Base-by-base conservation (phyloP, 2,888 invertebrate genomes). In the Strigamia maritima region DNA sequence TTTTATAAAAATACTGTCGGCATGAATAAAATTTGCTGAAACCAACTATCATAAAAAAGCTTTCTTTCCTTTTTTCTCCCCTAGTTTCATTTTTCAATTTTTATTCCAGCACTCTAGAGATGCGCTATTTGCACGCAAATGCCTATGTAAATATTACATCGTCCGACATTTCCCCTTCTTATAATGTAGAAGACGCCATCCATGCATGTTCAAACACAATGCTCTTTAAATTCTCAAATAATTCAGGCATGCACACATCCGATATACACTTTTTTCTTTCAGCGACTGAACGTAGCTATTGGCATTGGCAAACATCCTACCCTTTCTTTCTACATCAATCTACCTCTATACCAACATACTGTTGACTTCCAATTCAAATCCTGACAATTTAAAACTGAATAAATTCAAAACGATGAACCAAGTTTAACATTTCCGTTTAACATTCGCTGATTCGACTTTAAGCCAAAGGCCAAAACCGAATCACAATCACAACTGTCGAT, bases 201-300 rank as follows among this genome's bases (percentile, higher is more conserved):
- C 26, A 70, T 70, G 70, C 70, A 70, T 70, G 70, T 70, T 70
- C 70, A 70, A 70, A 70, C 70, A 70, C 70, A 70, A 70, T 70
- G 70, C 70, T 70, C n/a, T 70, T 70, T 70, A 70, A 70, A 70
- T 70, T 70, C 70, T 28, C 70, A 70, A 70, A 70, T 70, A 70
- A 70, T 70, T 70, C 70, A 70, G 26, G 14, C 70, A 26, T 70
- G 70, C 70, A n/a, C 26, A 10, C 70, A n/a, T n/a, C 28, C 26
- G 26, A 26, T 26, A 70, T 28, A 24, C 24, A 10, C 70, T 70
- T 70, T 70, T 70, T 65, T 70, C 70, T 26, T 70, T 70, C 70
- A 70, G n/a, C 70, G 60, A 70, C 70, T 28, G 26, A n/a, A 16
- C 16, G 26, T 12, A 70, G 26, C 14, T 28, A n/a, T 70, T 26